These are phyloP conservation scores for Carlito syrichta DNA, from an alignment of 2,113 vertebrate species.

Conservation along the genomic window DNA sequence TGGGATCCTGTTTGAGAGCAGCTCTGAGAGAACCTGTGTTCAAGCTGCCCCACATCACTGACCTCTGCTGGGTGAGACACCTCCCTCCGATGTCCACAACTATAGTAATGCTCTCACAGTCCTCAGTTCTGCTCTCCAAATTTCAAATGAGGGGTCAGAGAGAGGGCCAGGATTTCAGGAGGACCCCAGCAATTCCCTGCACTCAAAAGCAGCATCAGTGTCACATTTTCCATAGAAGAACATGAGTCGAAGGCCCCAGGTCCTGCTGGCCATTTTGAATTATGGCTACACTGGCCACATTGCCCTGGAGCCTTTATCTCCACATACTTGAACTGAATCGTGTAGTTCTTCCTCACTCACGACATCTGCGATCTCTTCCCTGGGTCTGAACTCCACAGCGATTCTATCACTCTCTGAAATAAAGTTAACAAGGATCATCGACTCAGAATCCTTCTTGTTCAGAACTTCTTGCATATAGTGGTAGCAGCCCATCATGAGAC, in stretches of 20 bases:
- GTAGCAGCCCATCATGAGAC: background rate
- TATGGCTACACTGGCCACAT: background rate
- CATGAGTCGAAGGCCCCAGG: background rate
- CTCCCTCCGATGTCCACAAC: too few species aligned
- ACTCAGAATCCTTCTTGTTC: background rate
- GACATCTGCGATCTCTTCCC: constrained; percentile 61
- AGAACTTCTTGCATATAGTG: background rate
- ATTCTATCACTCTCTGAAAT: constrained; percentile 83
- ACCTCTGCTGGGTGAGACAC: too few species aligned
- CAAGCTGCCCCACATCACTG: too few species aligned
- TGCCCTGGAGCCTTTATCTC: too few species aligned
- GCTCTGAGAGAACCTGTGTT: too few species aligned
- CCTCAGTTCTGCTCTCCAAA: too few species aligned
- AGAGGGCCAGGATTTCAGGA: background rate
- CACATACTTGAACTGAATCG: constrained; percentile 79
- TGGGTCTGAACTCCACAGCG: too few species aligned
- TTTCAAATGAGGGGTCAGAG: background rate
- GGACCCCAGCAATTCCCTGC: background rate
- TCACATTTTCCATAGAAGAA: background rate
- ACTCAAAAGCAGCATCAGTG: too few species aligned
- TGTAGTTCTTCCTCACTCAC: constrained; percentile 80
- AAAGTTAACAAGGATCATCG: background rate
- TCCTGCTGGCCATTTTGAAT: background rate
- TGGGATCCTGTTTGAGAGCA: background rate
- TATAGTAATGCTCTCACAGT: too few species aligned